Evolutionary conservation across 2,888 invertebrate genomes (phyloP), one percentile per base, ranked within the genome.

Genomic region (Phaonia tiefii): DNA sequence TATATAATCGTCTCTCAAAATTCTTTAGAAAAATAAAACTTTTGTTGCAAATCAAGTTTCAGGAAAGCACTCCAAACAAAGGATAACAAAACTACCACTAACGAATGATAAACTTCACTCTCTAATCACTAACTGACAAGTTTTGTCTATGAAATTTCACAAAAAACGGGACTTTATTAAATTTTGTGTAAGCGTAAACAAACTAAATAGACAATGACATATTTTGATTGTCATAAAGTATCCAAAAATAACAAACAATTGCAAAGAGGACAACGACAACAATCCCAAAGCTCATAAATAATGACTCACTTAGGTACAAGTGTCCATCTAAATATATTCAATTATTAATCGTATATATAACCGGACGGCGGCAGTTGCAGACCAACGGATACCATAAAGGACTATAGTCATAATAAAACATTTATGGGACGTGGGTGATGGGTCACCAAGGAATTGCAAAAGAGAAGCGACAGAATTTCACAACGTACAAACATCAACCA

Each of bases 321-420:
- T 81, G 81, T 78, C 81, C 81, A 81, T 81, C 78, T 81, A 81
- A 81, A 81, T 81, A 78, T 75, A 71, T 81, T 81, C 78, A 81
- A 81, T 81, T 81, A 81, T 81, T 81, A 81, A 81, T 81, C 80
- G 75, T 74, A 77, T 60, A 69, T 56, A 72, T 60, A 31, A 58
- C 71, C 74, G 31, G 31, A 39, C 75, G 22, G 39, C 10, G 31
- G n/a, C 46, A 46, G 46, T 46, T 5, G 10, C 46, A 46, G 7
- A 39, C 37, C n/a, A 60, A 15, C 37, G 60, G 60, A 26, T 49
- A 70, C 46, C 25, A 25, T 49, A 70, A n/a, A n/a, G n/a, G n/a
- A n/a, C n/a, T n/a, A n/a, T n/a, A n/a, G n/a, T n/a, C n/a, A n/a
- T n/a, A n/a, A n/a, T n/a, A n/a, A n/a, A n/a, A n/a, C n/a, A n/a